These are phyloP conservation scores for Halcyon chelicuti DNA, from an alignment of 2,797 vertebrate species.

Conservation along the genomic window DNA sequence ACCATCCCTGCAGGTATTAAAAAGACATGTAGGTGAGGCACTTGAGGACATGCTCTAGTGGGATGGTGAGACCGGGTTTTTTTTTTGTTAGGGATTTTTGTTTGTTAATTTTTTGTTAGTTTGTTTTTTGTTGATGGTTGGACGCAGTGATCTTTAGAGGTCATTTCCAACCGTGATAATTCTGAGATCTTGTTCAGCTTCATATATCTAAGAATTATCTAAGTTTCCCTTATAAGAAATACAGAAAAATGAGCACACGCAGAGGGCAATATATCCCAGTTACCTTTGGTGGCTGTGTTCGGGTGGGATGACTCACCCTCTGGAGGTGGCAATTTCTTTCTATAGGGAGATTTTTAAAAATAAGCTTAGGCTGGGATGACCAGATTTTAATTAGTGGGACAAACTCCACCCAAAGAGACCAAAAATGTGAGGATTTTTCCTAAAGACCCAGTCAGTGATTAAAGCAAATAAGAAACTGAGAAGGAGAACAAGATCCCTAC, in stretches of 20 bases:
- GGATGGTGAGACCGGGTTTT: too few species aligned
- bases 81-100: too few species aligned
- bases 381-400: not conserved
- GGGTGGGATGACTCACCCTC: not conserved
- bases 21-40: too few species aligned
- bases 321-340: not conserved
- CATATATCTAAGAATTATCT: not conserved
- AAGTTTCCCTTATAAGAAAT: not conserved
- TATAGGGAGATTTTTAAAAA: not conserved
- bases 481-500: not conserved
- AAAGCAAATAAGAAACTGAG: not conserved
- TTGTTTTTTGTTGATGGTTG: too few species aligned
- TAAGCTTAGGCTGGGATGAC: not conserved
- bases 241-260: constrained; percentile 2
- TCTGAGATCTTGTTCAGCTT: not conserved
- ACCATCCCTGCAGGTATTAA: too few species aligned
- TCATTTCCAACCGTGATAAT: too few species aligned
- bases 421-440: not conserved
- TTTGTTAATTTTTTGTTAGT: too few species aligned
- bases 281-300: fast-evolving
- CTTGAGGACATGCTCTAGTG: too few species aligned
- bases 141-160: too few species aligned
- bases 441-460: not conserved
- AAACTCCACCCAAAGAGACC: not conserved
- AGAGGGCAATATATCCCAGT: constrained; percentile 17